A percentile compares a stretch with the other conserved stretches of the same genome.
These are phyloP conservation scores for Liposcelis brunnea DNA, from an alignment of 2,888 invertebrate genomes.

Conservation along the genomic window DNA sequence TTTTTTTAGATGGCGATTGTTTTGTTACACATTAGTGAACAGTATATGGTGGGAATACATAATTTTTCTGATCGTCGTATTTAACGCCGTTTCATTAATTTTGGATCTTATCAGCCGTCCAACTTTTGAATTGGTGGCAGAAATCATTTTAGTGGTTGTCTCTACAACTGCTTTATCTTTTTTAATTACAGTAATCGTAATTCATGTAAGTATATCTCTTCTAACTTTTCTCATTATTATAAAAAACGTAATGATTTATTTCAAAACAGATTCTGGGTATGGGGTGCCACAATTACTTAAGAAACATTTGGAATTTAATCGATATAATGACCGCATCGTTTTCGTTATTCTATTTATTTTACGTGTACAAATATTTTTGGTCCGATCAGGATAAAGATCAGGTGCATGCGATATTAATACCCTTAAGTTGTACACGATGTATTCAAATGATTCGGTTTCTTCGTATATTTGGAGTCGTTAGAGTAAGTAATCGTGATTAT, in stretches of 20 bases:
- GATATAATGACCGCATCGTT: too few species aligned
- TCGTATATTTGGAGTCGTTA: slow-evolving; percentile 29
- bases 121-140: slow-evolving; percentile 28
- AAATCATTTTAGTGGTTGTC: slow-evolving; percentile 26
- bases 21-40: slow-evolving; percentile 26
- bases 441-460: slow-evolving; percentile 26
- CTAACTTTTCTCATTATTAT: too few species aligned
- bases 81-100: slow-evolving; percentile 17
- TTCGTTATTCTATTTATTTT: slow-evolving; percentile 3
- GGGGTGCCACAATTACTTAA: too few species aligned
- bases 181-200: too few species aligned
- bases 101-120: slow-evolving; percentile 29
- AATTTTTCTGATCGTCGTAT: slow-evolving; percentile 16
- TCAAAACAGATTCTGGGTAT: too few species aligned
- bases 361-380: background rate
- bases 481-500: too few species aligned
- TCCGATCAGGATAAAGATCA: too few species aligned
- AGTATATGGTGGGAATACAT: slow-evolving; percentile 29
- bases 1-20: slow-evolving; percentile 22
- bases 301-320: too few species aligned
- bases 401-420: too few species aligned
- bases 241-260: too few species aligned
- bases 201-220: too few species aligned
- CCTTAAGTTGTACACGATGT: background rate
- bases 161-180: too few species aligned